phyloP scores from a whole-genome alignment of 1,140 invertebrate species.

The Copidosoma floridanum region DNA sequence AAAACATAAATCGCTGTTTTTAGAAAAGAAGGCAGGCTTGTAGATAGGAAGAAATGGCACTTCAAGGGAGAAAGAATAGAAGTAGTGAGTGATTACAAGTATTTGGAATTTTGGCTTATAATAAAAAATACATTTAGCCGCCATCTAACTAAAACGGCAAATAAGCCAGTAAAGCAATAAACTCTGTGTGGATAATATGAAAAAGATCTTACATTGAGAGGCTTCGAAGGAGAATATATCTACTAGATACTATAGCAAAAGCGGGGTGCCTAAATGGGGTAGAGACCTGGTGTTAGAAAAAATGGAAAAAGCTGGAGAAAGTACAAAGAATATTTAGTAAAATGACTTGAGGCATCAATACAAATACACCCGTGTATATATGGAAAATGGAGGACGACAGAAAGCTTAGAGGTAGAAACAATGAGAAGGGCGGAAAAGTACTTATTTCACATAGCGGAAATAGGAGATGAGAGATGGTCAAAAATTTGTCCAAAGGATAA shows the following conservation, averaged over 20 bases:
- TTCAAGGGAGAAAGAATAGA: no score
- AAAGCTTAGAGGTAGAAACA: no score
- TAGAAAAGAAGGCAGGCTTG: neutral
- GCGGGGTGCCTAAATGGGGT: neutral
- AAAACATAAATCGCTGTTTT: slow-evolving; percentile 6
- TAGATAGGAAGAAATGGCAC: neutral
- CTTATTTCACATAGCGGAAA: neutral
- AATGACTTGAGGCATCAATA: no score
- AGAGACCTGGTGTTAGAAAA: no score
- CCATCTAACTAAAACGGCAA: neutral
- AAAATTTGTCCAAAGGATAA: neutral
- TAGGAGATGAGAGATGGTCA: no score
- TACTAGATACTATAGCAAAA: slow-evolving; percentile 2
- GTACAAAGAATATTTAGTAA: no score
- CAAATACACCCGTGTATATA: neutral
- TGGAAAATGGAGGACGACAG: slow-evolving; percentile 1
- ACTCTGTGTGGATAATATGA: neutral
- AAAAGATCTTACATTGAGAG: neutral
- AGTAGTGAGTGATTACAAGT: no score
- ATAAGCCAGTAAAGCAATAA: no score
- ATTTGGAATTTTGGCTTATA: no score
- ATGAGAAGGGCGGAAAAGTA: slow-evolving; percentile 3
- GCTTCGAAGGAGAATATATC: neutral
- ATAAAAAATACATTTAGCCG: neutral
- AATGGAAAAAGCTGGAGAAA: no score